Conservation (phyloP, 1,140 invertebrate genomes). For the Dendrolimus kikuchii region DNA sequence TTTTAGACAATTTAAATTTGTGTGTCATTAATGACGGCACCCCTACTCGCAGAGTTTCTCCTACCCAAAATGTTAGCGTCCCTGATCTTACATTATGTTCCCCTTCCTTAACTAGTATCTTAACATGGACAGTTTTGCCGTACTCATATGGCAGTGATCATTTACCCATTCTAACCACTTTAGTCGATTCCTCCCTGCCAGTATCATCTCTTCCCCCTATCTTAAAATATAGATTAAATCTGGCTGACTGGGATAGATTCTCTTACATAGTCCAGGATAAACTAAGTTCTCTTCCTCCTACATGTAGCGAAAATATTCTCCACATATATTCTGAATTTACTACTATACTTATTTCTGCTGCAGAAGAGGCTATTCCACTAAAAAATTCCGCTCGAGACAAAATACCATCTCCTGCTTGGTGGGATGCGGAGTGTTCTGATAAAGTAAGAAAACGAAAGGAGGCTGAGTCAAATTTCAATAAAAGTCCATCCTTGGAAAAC, state of each 20-base stretch:
- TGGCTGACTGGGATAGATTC: too few relatives aligned
- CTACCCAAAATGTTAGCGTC: neutral
- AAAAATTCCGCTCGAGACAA: conserved; percentile 12
- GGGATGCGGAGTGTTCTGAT: too few relatives aligned
- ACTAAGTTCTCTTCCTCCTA: too few relatives aligned
- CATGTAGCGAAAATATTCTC: too few relatives aligned
- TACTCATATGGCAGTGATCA: conserved; percentile 5
- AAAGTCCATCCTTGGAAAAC: too few relatives aligned
- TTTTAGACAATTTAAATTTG: conserved; percentile 7
- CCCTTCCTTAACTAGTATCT: neutral
- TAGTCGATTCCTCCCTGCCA: neutral
- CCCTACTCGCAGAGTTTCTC: conserved; percentile 2
- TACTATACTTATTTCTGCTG: too few relatives aligned
- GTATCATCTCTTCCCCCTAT: neutral
- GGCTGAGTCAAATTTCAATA: too few relatives aligned
- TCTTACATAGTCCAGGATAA: too few relatives aligned
- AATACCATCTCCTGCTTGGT: neutral
- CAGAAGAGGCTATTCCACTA: conserved; percentile 6
- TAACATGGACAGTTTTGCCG: neutral
- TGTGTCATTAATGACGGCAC: conserved; percentile 8
- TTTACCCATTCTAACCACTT: conserved; percentile 1
- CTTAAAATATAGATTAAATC: too few relatives aligned
- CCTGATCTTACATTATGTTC: conserved; percentile 1
- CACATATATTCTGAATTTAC: too few relatives aligned
- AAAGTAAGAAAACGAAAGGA: too few relatives aligned